Evolutionary conservation across 2,888 invertebrate species (phyloP).

Genomic region (Metellina segmentata): DNA sequence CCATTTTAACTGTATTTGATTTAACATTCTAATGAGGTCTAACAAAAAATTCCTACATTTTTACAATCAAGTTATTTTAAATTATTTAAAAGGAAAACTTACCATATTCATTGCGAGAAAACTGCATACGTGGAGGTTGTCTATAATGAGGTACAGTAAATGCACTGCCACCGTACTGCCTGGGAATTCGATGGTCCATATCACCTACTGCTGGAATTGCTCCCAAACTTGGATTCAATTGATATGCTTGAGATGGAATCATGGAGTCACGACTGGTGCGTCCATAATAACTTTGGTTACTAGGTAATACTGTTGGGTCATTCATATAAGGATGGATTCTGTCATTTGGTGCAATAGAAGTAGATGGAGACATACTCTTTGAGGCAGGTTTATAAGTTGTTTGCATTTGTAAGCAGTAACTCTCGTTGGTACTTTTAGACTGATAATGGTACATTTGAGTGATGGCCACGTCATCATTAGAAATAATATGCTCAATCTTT

Average conservation of each 20-base stretch:
- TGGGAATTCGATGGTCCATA: constrained; percentile 58
- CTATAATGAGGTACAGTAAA: constrained; percentile 76
- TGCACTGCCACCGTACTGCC: constrained; percentile 74
- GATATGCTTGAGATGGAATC: constrained; percentile 62
- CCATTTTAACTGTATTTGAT: too few species aligned
- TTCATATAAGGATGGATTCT: constrained; percentile 47
- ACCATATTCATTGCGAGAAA: constrained; percentile 72
- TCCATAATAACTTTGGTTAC: constrained; percentile 60
- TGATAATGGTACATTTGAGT: constrained; percentile 77
- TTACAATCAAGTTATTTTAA: too few species aligned
- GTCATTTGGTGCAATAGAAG: constrained; percentile 26
- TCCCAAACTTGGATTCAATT: constrained; percentile 53
- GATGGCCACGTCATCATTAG: constrained; percentile 77
- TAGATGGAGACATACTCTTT: constrained; percentile 44
- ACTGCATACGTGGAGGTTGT: constrained; percentile 67
- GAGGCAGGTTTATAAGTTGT: constrained; percentile 75
- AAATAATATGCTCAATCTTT: constrained; percentile 72
- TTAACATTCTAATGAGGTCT: not conserved
- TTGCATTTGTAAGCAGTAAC: constrained; percentile 77
- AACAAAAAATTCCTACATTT: not conserved
- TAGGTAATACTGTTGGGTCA: constrained; percentile 45
- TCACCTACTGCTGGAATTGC: constrained; percentile 52
- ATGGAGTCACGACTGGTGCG: constrained; percentile 24
- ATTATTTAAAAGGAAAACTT: constrained; percentile 35
- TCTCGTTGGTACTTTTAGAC: constrained; percentile 75